Conservation (phyloP, 2,888 invertebrate species). For the Agelastica alni region DNA sequence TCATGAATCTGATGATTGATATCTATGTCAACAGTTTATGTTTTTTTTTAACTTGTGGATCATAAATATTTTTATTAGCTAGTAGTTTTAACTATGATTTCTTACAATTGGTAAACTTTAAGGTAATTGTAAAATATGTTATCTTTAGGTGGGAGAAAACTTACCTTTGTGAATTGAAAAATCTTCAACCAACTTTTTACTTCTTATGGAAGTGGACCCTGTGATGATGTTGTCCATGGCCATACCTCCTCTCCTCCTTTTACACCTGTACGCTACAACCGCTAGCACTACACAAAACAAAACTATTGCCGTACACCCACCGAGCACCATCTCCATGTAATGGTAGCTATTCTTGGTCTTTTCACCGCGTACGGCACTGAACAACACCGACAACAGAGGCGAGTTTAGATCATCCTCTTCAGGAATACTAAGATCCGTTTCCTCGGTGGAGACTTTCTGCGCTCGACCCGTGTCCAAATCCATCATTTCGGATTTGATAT, state of each 20-base stretch:
- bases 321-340: constrained; percentile 63
- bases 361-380: constrained; percentile 67
- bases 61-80: no score
- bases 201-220: constrained; percentile 64
- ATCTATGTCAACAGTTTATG: no score
- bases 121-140: no score
- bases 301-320: constrained; percentile 63
- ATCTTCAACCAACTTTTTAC: constrained; percentile 67
- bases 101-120: no score
- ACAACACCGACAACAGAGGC: constrained; percentile 64
- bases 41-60: no score
- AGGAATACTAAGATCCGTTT: constrained; percentile 64
- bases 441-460: constrained; percentile 66
- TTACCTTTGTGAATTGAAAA: constrained; percentile 53
- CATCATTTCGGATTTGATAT: constrained; percentile 68
- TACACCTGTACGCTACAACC: constrained; percentile 63
- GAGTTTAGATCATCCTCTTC: constrained; percentile 58
- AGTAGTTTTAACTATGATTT: no score
- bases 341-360: constrained; percentile 61
- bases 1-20: no score
- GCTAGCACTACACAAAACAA: constrained; percentile 60
- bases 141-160: no score
- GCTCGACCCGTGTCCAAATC: constrained; percentile 68
- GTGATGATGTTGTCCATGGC: constrained; percentile 62
- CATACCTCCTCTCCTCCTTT: constrained; percentile 62